Base-by-base conservation (phyloP, 2,888 invertebrate species). In the Athalia rosae region DNA sequence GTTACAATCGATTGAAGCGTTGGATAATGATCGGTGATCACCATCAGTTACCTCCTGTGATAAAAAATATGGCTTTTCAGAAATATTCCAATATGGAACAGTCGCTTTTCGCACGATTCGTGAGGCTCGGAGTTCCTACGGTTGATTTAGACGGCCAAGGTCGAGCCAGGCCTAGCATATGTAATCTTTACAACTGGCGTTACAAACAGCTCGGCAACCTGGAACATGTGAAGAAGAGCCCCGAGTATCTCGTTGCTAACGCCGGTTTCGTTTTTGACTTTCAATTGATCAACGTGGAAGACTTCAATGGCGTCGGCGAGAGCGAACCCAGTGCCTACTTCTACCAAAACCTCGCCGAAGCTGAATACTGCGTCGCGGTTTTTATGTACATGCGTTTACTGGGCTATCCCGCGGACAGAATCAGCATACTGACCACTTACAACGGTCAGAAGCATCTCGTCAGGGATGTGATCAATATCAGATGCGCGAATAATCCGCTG, bases 1-100 rank as follows among this genome's bases (percentile, higher is more conserved):
- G 98, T 0, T 95, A 95, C 83, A 99, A 98, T 87, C 93, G 99
- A 0, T 91, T 99, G 79, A 99, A 99, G 90, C 93, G 99, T 13
- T 99, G 99, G 99, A 99, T 99, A 84, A 99, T 99, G 99, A 99
- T 99, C 86, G 99, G 99, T 0, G 99, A 97, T 91, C 99, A 99
- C 90, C 98, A 99, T 91, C 99, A 99, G 90, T 91, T 99, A 83
- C 99, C 99, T 0, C 99, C 99, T 0, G 99, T 99, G 9, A 99
- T 99, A 66, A 99, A 99, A 91, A 99, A 99, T 90, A 99, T 99
- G 97, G 99, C 99, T 6, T 99, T 99, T 91, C 99, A 99, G 90
- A 99, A 99, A 89, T 99, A 98, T 91, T 98, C 98, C 76, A 99
- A 99, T 88, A 99, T 99, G 99, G 99, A 99, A 87, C 99, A 99